phyloP scores from a whole-genome alignment of 2,797 vertebrate species.

The Taenioides sp. region DNA sequence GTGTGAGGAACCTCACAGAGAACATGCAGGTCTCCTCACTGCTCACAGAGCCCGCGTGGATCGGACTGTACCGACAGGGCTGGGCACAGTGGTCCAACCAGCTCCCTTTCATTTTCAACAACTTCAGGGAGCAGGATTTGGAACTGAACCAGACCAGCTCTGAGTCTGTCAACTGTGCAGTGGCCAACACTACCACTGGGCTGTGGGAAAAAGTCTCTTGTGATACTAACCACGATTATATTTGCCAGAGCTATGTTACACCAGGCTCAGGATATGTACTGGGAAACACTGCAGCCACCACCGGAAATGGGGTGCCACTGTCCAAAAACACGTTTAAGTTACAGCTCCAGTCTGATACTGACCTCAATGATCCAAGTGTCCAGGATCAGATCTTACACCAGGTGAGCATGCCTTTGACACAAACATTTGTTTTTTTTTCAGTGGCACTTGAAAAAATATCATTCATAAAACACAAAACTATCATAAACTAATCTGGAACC shows the following conservation, averaged over 20 bases:
- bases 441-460: not conserved
- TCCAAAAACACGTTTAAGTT: constrained; percentile 12
- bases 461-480: not conserved
- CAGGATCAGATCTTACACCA: constrained; percentile 44
- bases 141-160: not conserved
- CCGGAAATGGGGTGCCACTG: not conserved
- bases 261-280: too few species aligned
- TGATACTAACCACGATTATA: not conserved
- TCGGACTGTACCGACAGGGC: not conserved
- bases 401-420: constrained; percentile 21
- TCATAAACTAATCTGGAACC: constrained; percentile 21
- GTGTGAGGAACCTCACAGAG: constrained; percentile 5
- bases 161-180: not conserved
- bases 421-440: not conserved
- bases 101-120: not conserved
- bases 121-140: not conserved
- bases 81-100: not conserved
- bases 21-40: not conserved
- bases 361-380: constrained; percentile 34
- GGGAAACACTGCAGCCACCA: not conserved
- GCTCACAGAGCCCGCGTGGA: not conserved
- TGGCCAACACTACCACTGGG: not conserved
- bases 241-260: not conserved
- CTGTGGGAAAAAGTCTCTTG: not conserved
- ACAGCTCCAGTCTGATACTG: constrained; percentile 31